Evolutionary conservation across 64 coral and sea anemone genomes (phyloP), one percentile per base, ranked within the genome.

Genomic region (Montipora capricornis): DNA sequence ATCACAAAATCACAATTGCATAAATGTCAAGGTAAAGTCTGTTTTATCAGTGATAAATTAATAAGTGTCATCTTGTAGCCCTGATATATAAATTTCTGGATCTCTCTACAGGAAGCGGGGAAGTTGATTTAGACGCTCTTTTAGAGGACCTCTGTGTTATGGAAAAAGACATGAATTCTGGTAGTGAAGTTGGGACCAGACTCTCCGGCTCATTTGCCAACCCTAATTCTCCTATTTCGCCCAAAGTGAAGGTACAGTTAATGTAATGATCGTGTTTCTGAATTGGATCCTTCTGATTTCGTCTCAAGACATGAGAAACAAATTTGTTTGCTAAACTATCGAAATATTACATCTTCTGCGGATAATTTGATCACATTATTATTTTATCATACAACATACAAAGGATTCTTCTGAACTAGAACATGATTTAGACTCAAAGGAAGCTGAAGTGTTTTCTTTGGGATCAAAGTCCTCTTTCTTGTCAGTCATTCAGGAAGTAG

Each of bases 71-170:
- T 12, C 92, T 17, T 84, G 4, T 47, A 78, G 22, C 8, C n/a
- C 68, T 24, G 80, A 84, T 93, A 60, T 26, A 62, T 47, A 61
- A 85, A 83, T 48, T 47, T 86, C 90, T 90, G 73, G 66, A 83
- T 75, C 13, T 88, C 44, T 77, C 44, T 16, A 68, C 90, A 96
- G 98, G 92, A 49, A 96, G 87, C 82, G 98, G 96, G 64, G 96
- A 99, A 86, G 95, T 99, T 2, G 98, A 99, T 74, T 82, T 99
- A 61, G 98, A 99, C 94, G 98, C 98, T 20, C 77, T 99, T 44
- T 83, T 99, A 47, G 98, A 99, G 78, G 98, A 99, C 86, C 81
- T 99, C 8, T 99, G 98, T 61, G 16, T 91, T 80, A 99, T 99
- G 98, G 98, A 99, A 82, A 99, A 94, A 83, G 98, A 99, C 51